These are phyloP conservation scores for Procavia capensis DNA, from an alignment of 2,113 vertebrate genomes.

Conservation along the genomic window DNA sequence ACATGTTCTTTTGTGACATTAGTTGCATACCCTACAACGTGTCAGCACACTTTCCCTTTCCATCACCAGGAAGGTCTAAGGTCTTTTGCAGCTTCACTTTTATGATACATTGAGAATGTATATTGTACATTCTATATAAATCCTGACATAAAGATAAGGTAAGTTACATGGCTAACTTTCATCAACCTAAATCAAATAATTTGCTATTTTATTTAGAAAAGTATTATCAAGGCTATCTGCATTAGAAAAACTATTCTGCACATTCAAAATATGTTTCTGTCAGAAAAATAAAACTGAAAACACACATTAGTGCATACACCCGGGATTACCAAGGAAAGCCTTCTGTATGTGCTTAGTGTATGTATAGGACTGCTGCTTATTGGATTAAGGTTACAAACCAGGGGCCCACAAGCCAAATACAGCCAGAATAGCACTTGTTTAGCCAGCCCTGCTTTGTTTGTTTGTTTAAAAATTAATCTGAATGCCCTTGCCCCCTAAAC, in stretches of 20 bases:
- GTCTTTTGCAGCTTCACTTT: background rate
- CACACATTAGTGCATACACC: background rate
- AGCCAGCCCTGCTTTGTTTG: background rate
- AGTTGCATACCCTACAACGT: too few species aligned
- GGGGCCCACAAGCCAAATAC: background rate
- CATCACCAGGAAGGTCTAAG: background rate
- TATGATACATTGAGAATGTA: background rate
- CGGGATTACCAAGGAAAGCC: background rate
- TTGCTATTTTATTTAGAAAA: background rate
- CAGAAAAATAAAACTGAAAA: conserved; percentile 35
- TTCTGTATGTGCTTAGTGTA: background rate
- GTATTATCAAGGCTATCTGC: background rate
- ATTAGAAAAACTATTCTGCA: background rate
- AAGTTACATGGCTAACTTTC: background rate
- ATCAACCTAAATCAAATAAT: background rate
- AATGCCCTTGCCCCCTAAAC: background rate
- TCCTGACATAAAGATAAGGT: background rate
- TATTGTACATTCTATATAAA: background rate
- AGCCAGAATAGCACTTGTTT: background rate
- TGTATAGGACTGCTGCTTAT: background rate
- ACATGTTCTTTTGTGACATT: too few species aligned
- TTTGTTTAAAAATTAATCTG: background rate
- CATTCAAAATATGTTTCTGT: conserved; percentile 7
- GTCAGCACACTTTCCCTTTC: too few species aligned
- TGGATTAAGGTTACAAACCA: background rate